Conservation (phyloP, 2,113 vertebrate species). For the Garra rufa region DNA sequence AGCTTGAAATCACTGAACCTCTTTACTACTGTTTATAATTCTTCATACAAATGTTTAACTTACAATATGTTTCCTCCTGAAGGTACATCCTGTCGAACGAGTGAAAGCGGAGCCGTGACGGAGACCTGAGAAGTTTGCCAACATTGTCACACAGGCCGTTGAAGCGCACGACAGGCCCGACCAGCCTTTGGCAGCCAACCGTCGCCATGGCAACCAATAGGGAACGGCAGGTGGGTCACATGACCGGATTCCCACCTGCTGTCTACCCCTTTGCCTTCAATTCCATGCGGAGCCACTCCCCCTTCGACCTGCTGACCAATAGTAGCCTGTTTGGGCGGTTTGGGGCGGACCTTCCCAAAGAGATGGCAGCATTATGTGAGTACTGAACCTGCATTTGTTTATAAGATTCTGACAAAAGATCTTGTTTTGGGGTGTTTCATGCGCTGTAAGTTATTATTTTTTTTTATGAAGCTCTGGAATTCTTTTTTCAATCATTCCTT, state of each 20-base stretch:
- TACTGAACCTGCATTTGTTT: slow-evolving; percentile 51
- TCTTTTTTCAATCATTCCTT: too few species aligned
- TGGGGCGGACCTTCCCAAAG: slow-evolving; percentile 88
- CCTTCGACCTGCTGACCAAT: slow-evolving; percentile 87
- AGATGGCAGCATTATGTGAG: slow-evolving; percentile 94
- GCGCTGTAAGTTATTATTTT: too few species aligned
- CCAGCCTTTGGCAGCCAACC: slow-evolving; percentile 25
- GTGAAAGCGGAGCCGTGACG: slow-evolving; percentile 1
- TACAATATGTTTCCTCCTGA: neutral
- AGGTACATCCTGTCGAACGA: neutral
- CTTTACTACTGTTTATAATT: slow-evolving; percentile 23
- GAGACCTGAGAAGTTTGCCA: slow-evolving; percentile 22
- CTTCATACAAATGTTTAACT: slow-evolving; percentile 42
- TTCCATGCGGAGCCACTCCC: slow-evolving; percentile 85
- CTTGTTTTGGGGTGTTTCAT: neutral
- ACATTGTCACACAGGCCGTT: neutral
- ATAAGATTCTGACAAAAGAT: neutral
- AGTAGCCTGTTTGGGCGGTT: slow-evolving; percentile 84
- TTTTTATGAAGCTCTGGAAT: too few species aligned
- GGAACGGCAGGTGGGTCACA: slow-evolving; percentile 85
- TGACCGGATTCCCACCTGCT: slow-evolving; percentile 76
- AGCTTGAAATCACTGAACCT: neutral
- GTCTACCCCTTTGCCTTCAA: slow-evolving; percentile 87
- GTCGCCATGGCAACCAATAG: slow-evolving; percentile 86
- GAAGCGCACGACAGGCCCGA: neutral